Evolutionary conservation across 2,113 vertebrate species (phyloP).

Genomic region (Laticauda laticaudata): DNA sequence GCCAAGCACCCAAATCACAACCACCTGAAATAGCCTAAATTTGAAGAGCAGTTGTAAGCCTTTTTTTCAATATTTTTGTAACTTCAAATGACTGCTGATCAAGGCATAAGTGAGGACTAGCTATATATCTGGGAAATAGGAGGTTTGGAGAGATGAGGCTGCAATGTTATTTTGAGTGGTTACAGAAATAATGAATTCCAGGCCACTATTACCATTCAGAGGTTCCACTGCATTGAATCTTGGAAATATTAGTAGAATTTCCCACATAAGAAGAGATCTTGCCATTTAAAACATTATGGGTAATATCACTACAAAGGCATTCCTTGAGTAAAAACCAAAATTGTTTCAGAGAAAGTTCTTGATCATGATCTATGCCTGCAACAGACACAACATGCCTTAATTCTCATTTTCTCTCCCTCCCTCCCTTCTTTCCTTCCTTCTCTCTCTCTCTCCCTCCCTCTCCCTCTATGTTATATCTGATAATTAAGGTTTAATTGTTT

Average conservation of each 20-base stretch:
- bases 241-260: neutral
- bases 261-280: neutral
- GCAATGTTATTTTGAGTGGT: neutral
- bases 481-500: neutral
- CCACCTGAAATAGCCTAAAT: neutral
- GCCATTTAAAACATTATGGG: neutral
- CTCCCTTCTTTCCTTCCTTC: too few species aligned
- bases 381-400: neutral
- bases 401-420: neutral
- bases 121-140: neutral
- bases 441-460: too few species aligned
- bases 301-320: neutral
- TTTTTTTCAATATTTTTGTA: neutral
- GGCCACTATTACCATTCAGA: neutral
- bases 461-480: neutral
- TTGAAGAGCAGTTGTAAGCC: neutral
- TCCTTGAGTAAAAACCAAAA: neutral
- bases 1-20: neutral
- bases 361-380: neutral
- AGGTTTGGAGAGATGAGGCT: neutral
- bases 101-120: neutral
- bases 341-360: neutral
- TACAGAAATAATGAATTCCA: neutral
- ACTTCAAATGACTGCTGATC: neutral
- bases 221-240: neutral